Evolutionary conservation across 1,140 invertebrate species (phyloP), one percentile per base, ranked within the genome.

Genomic region (Cyrtorhinus lividipennis): DNA sequence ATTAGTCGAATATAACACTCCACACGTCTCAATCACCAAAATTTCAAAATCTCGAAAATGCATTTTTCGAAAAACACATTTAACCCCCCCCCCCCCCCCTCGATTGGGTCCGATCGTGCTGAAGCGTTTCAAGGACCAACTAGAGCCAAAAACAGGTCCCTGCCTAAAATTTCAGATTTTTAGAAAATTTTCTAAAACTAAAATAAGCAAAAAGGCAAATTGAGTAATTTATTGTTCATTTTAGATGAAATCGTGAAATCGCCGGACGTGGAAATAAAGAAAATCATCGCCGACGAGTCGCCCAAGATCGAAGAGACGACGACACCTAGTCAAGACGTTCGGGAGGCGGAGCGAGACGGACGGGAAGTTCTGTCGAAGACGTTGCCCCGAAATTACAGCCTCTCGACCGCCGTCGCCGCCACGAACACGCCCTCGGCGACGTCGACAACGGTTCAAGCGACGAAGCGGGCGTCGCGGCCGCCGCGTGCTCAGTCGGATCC

Each of bases 401-500:
- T 67, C 12, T 48, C 66, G 10, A 24, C 23, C 5, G 57, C 24
- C 12, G 57, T 24, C 8, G 53, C 53, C 45, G 64, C 48, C 5
- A 10, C 24, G 46, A 57, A 45, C 26, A 27, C 24, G 30, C 38
- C 24, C 12, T 20, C 20, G 62, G 53, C 24, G 46, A 56, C 10
- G 30, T 44, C 59, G 12, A 8, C 57, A 13, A 12, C 25, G 20
- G 13, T 18, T 18, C 30, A 20, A 1, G 30, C 60, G 20, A 12
- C 27, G 12, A 61, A 48, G 46, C 24, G 60, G 23, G 38, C 27
- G n/a, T 23, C 60, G n/a, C 27, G 60, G 38, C 13, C 60, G 22
- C 60, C 60, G n/a, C 27, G 69, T n/a, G 68, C 69, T 20, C 69
- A 70, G 44, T 70, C 69, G 2, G 69, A 70, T 58, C 69, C 69